Conservation (phyloP, 2,888 invertebrate genomes). For the Meteorus cinctellus region DNA sequence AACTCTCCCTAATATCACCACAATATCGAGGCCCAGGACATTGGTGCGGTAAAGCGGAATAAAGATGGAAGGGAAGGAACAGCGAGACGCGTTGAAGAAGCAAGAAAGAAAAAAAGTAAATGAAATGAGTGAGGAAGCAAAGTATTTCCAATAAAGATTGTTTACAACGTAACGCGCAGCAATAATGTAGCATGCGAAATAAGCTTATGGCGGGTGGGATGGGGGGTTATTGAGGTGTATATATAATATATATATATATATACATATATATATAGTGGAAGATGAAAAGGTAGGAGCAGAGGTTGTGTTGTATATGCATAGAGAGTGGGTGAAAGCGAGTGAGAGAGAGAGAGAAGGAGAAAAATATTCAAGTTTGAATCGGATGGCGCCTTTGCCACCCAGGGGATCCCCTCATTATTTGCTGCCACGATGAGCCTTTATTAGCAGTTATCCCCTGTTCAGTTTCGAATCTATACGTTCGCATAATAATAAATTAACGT, state of each 20-base stretch:
- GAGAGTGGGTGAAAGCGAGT: not conserved
- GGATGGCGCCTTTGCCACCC: slow-evolving; percentile 69
- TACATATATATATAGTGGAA: slow-evolving; percentile 37
- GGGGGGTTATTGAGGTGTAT: slow-evolving; percentile 31
- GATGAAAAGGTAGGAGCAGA: not conserved
- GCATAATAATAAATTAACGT: slow-evolving; percentile 71
- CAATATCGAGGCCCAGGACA: slow-evolving; percentile 48
- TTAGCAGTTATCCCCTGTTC: slow-evolving; percentile 70
- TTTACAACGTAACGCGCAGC: slow-evolving; percentile 65
- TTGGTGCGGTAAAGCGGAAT: slow-evolving; percentile 39
- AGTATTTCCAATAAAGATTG: slow-evolving; percentile 59
- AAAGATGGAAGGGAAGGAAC: not conserved
- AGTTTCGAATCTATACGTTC: slow-evolving; percentile 71
- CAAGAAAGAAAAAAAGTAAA: not conserved
- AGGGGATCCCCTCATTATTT: slow-evolving; percentile 71
- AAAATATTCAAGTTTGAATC: slow-evolving; percentile 64
- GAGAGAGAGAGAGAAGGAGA: slow-evolving; percentile 1
- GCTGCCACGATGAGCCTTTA: slow-evolving; percentile 70
- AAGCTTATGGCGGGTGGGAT: slow-evolving; percentile 56
- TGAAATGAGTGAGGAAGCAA: slow-evolving; percentile 31
- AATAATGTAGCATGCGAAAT: slow-evolving; percentile 66
- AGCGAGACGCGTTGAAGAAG: not conserved
- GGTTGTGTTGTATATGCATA: not conserved
- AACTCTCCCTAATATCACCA: slow-evolving; percentile 45
- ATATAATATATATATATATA: not conserved